A percentile compares a stretch with the other conserved stretches of the same genome.
Conservation (phyloP, 2,113 vertebrate species). For the Bufo gargarizans region DNA sequence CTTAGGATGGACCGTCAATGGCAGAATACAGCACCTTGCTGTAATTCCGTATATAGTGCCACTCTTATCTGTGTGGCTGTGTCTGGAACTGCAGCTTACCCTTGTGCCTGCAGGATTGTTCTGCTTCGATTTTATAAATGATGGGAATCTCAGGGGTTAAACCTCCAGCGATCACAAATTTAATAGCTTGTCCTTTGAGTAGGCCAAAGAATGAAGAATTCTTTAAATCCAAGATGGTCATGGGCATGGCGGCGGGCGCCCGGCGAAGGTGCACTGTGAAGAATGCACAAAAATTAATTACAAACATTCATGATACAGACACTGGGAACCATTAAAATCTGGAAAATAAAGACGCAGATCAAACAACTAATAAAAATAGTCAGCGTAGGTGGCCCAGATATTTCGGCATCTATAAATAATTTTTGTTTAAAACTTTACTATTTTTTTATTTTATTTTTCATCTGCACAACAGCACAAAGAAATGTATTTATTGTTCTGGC, state of each 20-base stretch:
- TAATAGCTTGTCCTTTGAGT: neutral
- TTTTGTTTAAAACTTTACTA: constrained; percentile 38
- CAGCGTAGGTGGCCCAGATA: constrained; percentile 53
- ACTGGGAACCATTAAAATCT: constrained; percentile 25
- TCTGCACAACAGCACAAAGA: constrained; percentile 51
- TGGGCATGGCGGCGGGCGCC: neutral
- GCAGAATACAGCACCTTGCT: neutral
- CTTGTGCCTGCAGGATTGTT: neutral
- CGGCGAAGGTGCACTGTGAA: neutral
- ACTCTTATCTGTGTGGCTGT: neutral
- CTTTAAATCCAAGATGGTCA: neutral
- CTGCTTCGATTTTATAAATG: no score
- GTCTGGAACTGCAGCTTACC: neutral
- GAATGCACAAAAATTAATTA: constrained; percentile 41
- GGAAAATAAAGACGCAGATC: constrained; percentile 50
- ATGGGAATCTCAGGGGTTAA: no score
- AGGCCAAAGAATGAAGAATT: neutral
- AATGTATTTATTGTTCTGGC: constrained; percentile 56
- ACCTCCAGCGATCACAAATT: neutral
- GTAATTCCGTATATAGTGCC: neutral
- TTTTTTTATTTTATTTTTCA: constrained; percentile 48
- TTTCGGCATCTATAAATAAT: constrained; percentile 56
- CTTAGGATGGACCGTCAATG: neutral
- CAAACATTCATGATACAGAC: constrained; percentile 41
- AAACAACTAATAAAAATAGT: constrained; percentile 45